Evolutionary conservation across 2,888 invertebrate species (phyloP).

Genomic region (Schizaphis graminum): DNA sequence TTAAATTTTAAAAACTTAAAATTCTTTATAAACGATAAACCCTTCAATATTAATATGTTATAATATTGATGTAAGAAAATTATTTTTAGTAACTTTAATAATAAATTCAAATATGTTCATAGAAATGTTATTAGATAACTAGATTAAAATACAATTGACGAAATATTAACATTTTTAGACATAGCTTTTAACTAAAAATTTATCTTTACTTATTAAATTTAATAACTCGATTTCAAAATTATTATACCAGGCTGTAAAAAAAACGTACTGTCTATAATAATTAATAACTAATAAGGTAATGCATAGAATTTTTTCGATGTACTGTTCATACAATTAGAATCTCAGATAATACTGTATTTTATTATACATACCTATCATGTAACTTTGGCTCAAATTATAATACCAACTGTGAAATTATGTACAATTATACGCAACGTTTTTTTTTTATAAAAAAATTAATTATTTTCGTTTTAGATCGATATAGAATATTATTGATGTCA

Average conservation of each 20-base stretch:
- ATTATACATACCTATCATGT: not conserved
- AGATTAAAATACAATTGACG: not conserved
- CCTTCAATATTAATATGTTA: not conserved
- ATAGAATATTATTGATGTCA: not conserved
- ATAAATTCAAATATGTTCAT: not conserved
- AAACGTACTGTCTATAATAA: not conserved
- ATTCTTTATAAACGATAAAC: not conserved
- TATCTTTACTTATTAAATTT: not conserved
- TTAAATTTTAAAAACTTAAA: not conserved
- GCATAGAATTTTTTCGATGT: not conserved
- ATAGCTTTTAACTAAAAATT: not conserved
- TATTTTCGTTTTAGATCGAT: not conserved
- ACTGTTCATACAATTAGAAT: not conserved
- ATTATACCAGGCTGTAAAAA: not conserved
- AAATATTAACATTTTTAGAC: not conserved
- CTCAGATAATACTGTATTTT: not conserved
- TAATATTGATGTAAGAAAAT: not conserved
- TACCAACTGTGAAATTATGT: slow-evolving; percentile 3
- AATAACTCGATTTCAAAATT: not conserved
- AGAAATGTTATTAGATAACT: not conserved
- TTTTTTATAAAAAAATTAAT: not conserved
- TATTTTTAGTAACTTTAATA: not conserved
- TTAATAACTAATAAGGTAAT: not conserved
- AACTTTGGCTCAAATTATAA: slow-evolving; percentile 4
- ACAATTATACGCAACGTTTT: not conserved